Evolutionary conservation across 2,797 vertebrate species (phyloP).

Genomic region (Cephalopachus bancanus): DNA sequence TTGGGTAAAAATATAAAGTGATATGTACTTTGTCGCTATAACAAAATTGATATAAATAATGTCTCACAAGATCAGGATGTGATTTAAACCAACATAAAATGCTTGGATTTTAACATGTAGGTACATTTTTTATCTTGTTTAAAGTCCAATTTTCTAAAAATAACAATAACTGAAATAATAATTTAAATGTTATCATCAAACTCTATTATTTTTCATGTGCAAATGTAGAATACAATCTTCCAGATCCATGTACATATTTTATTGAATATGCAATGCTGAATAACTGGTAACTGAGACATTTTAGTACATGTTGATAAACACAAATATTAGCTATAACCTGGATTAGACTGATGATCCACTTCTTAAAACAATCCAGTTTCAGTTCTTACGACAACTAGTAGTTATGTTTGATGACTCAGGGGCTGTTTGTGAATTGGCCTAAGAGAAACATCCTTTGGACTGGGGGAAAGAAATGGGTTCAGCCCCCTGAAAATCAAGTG

Average conservation of each 20-base stretch:
- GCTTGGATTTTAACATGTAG: not conserved
- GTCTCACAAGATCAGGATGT: not conserved
- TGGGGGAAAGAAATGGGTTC: not conserved
- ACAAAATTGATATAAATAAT: not conserved
- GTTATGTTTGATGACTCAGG: not conserved
- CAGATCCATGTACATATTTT: not conserved
- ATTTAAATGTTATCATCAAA: slow-evolving; percentile 14
- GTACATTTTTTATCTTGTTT: not conserved
- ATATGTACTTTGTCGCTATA: not conserved
- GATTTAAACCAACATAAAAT: slow-evolving; percentile 31
- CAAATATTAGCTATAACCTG: not conserved
- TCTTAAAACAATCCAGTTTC: slow-evolving; percentile 19
- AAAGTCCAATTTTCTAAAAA: slow-evolving; percentile 14
- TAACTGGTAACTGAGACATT: not conserved
- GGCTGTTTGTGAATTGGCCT: not conserved
- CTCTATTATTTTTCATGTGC: not conserved
- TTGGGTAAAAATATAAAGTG: slow-evolving; percentile 5
- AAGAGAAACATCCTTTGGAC: not conserved
- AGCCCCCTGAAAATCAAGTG: not conserved
- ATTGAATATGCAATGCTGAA: not conserved
- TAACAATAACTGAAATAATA: not conserved
- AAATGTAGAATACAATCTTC: not conserved
- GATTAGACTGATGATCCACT: not conserved
- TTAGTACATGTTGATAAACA: not conserved
- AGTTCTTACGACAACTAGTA: not conserved